Base-by-base conservation (phyloP, 2,888 invertebrate genomes). In the Venustoraphidia nigricollis region DNA sequence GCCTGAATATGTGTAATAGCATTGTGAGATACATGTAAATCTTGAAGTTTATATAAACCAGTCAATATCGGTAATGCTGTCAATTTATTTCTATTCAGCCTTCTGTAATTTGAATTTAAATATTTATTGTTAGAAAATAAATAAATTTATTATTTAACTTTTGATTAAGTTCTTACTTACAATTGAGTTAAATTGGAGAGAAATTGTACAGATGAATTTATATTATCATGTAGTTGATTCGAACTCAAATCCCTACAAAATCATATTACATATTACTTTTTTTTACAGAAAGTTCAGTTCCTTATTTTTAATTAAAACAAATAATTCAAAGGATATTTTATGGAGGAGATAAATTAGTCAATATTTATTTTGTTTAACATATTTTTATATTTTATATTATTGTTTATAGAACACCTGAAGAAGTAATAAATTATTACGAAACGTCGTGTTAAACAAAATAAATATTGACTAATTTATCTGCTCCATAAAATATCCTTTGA, bases 1-100 rank as follows among this genome's bases (percentile, higher is more conserved):
- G 63, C 59, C 49, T 67, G 63, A 46, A 75, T 62, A n/a, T 55
- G 60, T 36, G 57, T 60, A 44, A 77, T 72, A 47, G 61, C 60
- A 59, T 77, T 77, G 54, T 72, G 70, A 42, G 71, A 66, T 50
- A 61, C 51, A 53, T 52, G 53, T 41, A 52, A 47, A 41, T 52
- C 46, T 48, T 50, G 39, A 13, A 51, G 47, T 47, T 41, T 44
- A 45, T 49, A 36, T 36, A 52, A 58, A 47, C 57, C 57, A 36
- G 61, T 60, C 46, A 68, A 58, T 13, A 59, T 55, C 35, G 79
- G 79, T 58, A 80, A 71, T 54, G 66, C 66, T 50, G 66, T 67
- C 52, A 79, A 66, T 45, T 66, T 62, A 59, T 79, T 79, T 59
- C 73, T 72, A 56, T 76, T 74, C 52, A 79, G 66, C 62, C 73